These are phyloP conservation scores for Phengaris alcon DNA, from an alignment of 2,888 invertebrate genomes.

Conservation along the genomic window DNA sequence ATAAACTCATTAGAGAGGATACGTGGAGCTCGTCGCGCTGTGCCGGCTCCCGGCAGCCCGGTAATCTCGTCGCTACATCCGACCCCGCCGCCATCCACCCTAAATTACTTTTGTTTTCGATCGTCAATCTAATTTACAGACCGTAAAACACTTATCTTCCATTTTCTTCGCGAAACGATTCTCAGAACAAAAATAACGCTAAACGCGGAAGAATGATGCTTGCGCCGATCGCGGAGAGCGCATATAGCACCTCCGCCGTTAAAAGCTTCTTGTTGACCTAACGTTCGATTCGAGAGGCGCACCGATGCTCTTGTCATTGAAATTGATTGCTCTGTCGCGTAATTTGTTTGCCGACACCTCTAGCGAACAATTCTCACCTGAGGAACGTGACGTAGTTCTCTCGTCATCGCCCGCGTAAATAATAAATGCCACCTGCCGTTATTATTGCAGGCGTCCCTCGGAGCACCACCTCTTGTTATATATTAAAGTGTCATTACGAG, in stretches of 20 bases:
- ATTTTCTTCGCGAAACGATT: constrained; percentile 45
- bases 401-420: constrained; percentile 70
- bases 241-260: constrained; percentile 58
- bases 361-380: constrained; percentile 65
- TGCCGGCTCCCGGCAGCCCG: constrained; percentile 60
- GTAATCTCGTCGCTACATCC: constrained; percentile 74
- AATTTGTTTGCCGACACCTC: constrained; percentile 73
- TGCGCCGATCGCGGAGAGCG: constrained; percentile 51
- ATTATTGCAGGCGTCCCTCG: constrained; percentile 39
- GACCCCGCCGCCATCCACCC: constrained; percentile 65
- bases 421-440: constrained; percentile 60
- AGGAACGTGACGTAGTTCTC: constrained; percentile 56
- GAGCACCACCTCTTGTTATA: constrained; percentile 32
- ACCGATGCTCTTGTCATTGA: constrained; percentile 70
- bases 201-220: constrained; percentile 54
- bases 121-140: constrained; percentile 69
- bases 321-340: constrained; percentile 79
- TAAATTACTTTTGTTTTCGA: constrained; percentile 71
- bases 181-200: constrained; percentile 55
- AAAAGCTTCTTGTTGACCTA: constrained; percentile 78
- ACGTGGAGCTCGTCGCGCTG: constrained; percentile 55
- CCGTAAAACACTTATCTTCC: constrained; percentile 59
- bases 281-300: constrained; percentile 72
- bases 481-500: constrained; percentile 27
- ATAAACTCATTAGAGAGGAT: constrained; percentile 76